These are phyloP conservation scores for Acanthacorydalis orientalis DNA, from an alignment of 2,888 invertebrate species.

Conservation along the genomic window DNA sequence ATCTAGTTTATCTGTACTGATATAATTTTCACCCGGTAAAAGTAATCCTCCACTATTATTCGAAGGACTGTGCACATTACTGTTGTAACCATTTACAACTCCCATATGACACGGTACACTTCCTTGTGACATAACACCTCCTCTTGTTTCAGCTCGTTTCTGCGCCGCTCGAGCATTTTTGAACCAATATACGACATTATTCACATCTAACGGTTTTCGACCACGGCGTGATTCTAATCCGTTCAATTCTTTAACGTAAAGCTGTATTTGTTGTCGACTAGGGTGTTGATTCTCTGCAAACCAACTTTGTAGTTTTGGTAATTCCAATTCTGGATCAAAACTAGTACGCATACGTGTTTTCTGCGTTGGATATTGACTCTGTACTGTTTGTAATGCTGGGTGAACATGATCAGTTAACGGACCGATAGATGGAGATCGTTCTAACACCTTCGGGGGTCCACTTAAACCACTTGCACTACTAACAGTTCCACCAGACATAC, in stretches of 20 bases:
- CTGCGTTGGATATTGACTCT: constrained; percentile 61
- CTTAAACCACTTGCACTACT: constrained; percentile 21
- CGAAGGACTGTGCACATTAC: constrained; percentile 44
- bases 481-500: background rate
- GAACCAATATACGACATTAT: constrained; percentile 95
- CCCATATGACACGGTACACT: constrained; percentile 40
- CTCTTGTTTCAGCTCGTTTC: constrained; percentile 71
- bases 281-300: constrained; percentile 96
- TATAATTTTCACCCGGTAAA: constrained; percentile 37
- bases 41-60: constrained; percentile 27
- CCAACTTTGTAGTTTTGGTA: constrained; percentile 93
- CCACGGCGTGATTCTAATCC: constrained; percentile 81
- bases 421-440: constrained; percentile 30
- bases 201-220: constrained; percentile 84
- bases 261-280: constrained; percentile 87
- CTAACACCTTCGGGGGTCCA: constrained; percentile 30
- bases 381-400: constrained; percentile 60
- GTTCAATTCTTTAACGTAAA: constrained; percentile 88
- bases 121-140: constrained; percentile 29
- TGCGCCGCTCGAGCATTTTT: constrained; percentile 94
- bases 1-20: constrained; percentile 26
- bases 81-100: constrained; percentile 41
- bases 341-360: constrained; percentile 92
- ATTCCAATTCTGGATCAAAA: constrained; percentile 90
- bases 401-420: constrained; percentile 41